Conservation (phyloP, 2,888 invertebrate genomes). For the Rhaphigaster nebulosa region DNA sequence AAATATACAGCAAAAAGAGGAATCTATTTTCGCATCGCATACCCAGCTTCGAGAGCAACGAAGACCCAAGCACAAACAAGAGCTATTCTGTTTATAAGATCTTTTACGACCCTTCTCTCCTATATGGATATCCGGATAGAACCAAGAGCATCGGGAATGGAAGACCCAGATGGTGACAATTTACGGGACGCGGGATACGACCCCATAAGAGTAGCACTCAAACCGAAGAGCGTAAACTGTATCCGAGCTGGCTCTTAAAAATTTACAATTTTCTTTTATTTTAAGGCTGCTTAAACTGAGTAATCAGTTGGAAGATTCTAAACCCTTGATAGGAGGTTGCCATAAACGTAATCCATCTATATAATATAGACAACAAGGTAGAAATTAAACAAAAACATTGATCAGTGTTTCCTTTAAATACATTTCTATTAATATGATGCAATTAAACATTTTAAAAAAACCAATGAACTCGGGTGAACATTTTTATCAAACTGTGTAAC, state of each 20-base stretch:
- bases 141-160: background rate
- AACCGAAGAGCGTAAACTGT: background rate
- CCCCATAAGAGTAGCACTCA: background rate
- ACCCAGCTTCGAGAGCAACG: background rate
- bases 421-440: too few species aligned
- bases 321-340: too few species aligned
- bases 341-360: too few species aligned
- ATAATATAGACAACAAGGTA: too few species aligned
- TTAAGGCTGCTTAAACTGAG: background rate
- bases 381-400: too few species aligned
- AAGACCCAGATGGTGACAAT: slow-evolving; percentile 31
- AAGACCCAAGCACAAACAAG: background rate
- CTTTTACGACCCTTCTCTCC: background rate
- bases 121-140: slow-evolving; percentile 18
- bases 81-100: slow-evolving; percentile 1
- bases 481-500: too few species aligned
- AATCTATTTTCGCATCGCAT: background rate
- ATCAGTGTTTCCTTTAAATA: too few species aligned
- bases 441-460: too few species aligned
- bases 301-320: background rate
- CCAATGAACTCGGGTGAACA: too few species aligned
- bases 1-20: background rate
- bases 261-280: slow-evolving; percentile 12
- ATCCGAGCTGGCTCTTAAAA: background rate
- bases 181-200: background rate